Percentiles rank a stretch among this genome's conserved stretches.
Evolutionary conservation across 2,797 vertebrate genomes (phyloP).

Genomic region (Tapera naevia): DNA sequence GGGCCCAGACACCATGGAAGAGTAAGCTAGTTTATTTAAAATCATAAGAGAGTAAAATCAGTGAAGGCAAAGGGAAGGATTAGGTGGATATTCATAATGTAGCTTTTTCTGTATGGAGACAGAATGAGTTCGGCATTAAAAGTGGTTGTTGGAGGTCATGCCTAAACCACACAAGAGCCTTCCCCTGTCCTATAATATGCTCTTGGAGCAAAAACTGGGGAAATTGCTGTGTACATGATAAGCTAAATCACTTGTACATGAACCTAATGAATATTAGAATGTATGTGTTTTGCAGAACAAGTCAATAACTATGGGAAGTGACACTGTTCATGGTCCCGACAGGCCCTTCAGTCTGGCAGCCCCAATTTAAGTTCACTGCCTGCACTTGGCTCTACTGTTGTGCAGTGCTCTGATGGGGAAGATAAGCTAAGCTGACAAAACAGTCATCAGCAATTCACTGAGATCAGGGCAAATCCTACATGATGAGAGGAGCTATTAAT

Average conservation of each 20-base stretch:
- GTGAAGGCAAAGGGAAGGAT: neutral
- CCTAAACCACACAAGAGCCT: neutral
- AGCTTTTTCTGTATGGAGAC: neutral
- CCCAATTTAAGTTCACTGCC: neutral
- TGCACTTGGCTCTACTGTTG: neutral
- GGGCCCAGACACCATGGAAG: neutral
- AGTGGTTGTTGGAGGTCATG: neutral
- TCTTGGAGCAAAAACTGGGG: neutral
- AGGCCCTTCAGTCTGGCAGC: neutral
- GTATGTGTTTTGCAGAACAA: neutral
- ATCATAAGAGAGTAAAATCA: neutral
- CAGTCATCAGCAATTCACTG: neutral
- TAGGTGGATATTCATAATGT: neutral
- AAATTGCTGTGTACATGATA: neutral
- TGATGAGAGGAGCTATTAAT: constrained; percentile 57
- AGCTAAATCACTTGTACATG: neutral
- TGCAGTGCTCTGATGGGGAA: neutral
- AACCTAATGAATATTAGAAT: neutral
- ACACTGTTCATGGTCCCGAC: neutral
- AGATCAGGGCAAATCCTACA: constrained; percentile 20
- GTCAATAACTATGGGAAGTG: neutral
- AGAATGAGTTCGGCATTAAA: neutral
- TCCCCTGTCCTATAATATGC: neutral
- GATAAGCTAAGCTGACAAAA: constrained; percentile 15
- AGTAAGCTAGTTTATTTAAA: neutral